Base-by-base conservation (phyloP, 2,888 invertebrate species). In the Tholera decimalis region DNA sequence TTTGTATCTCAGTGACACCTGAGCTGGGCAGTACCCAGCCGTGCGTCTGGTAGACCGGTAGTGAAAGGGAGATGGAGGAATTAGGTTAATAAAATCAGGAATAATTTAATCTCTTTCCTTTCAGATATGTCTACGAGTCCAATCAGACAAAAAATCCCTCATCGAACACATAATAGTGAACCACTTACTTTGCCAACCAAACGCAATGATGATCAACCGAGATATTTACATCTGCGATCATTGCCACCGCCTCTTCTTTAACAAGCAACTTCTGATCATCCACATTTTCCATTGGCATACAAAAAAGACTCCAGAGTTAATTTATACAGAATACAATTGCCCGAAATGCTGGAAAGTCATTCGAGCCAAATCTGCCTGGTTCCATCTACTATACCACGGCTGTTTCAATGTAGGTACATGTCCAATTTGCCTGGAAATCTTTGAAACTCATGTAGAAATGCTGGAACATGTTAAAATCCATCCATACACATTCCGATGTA, bases 221-320 rank as follows among this genome's bases (percentile, higher is more conserved):
- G 86, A 92, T 24, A 80, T 92, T 2, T 94, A 80, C 59, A 73
- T 92, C 0, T 94, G 94, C 6, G 76, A 91, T 1, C 1, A 73
- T 0, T 93, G 94, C 15, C 22, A 74, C 0, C 59, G 78, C 0
- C 49, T 93, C 5, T 93, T 92, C 75, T 93, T 93, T 72, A 93
- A 93, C 64, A 93, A 93, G 43, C 43, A 67, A 0, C 56, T 91
- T 0, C 53, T 94, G 0, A 22, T 66, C 0, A 35, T 79, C 0
- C 94, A 93, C 22, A 85, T 91, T 0, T 37, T 46, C 0, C 67
- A 75, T 2, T 50, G 49, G 0, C 74, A 74, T 20, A 37, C 30
- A 0, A 9, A n/a, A 0, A 60, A 60, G 0, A 33, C 37, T 0
- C 3, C 13, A 0, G 20, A 30, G 54, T 43, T 9, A 0, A 2